Evolutionary conservation across 2,113 vertebrate species (phyloP).

Genomic region (Ictidomys tridecemlineatus): DNA sequence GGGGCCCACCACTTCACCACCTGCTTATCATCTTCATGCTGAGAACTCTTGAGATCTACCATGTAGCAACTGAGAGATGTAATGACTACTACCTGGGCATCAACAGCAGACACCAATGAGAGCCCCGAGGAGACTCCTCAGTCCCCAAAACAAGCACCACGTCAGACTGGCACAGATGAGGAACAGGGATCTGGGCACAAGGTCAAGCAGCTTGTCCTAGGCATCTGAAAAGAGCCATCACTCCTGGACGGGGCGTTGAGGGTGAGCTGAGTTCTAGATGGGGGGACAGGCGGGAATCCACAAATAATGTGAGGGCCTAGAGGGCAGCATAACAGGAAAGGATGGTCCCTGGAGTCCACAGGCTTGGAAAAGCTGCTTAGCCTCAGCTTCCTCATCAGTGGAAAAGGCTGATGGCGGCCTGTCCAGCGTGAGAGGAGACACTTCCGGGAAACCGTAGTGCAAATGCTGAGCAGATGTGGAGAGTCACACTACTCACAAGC

Average conservation of each 20-base stretch:
- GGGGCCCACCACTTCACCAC: neutral
- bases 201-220: fast-evolving
- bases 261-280: neutral
- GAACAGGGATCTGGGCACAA: neutral
- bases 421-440: fast-evolving
- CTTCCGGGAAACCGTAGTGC: fast-evolving
- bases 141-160: fast-evolving
- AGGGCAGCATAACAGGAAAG: neutral
- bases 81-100: too few species aligned
- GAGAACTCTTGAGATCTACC: neutral
- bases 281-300: neutral
- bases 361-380: fast-evolving
- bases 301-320: neutral
- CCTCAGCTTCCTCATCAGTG: fast-evolving
- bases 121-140: neutral
- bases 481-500: neutral
- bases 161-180: neutral
- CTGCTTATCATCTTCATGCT: neutral
- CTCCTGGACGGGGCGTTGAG: neutral
- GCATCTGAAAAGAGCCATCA: neutral
- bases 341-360: fast-evolving
- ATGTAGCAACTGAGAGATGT: neutral
- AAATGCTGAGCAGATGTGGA: neutral
- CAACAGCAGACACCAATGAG: too few species aligned
- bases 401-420: neutral